phyloP scores from a whole-genome alignment of 2,113 vertebrate species.

The Epinephelus lanceolatus region DNA sequence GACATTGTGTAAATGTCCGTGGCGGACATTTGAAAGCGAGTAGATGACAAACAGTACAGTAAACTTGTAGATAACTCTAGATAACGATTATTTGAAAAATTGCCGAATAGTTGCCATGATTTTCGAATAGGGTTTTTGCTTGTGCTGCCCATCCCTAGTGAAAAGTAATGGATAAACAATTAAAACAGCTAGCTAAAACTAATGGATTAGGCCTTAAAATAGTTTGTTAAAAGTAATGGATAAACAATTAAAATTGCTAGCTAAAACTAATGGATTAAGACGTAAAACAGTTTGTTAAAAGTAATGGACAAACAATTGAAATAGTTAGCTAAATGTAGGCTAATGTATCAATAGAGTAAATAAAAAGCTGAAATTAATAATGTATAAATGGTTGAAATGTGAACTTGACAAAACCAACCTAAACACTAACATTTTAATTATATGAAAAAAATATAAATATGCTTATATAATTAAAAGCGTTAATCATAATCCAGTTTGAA shows the following conservation, averaged over 20 bases:
- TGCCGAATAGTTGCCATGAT: no score
- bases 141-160: no score
- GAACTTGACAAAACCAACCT: neutral
- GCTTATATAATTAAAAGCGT: neutral
- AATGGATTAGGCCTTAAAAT: neutral
- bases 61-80: no score
- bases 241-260: accelerated
- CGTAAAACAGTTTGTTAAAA: neutral
- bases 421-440: neutral
- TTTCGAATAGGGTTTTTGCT: no score
- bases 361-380: neutral
- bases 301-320: neutral
- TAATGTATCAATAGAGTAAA: neutral
- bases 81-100: no score
- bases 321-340: neutral
- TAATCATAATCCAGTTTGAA: neutral
- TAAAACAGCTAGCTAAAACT: neutral
- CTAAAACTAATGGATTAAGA: neutral
- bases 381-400: no score
- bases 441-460: neutral
- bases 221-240: neutral
- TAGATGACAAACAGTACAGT: no score
- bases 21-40: no score
- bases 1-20: no score
- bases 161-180: neutral